Base-by-base conservation (phyloP, 2,797 vertebrate species). In the Hipposideros larvatus region DNA sequence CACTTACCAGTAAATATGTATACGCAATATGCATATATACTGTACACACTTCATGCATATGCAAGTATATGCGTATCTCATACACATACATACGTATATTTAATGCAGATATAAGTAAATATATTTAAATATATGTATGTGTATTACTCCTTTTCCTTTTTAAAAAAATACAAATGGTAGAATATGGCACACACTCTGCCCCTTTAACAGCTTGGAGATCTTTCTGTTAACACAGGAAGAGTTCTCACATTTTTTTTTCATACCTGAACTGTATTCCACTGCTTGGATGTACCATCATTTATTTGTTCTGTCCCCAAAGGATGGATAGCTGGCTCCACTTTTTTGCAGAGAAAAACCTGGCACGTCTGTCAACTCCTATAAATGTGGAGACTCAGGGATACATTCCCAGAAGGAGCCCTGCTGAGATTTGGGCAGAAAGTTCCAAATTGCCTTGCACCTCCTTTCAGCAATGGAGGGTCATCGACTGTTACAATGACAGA, bases 401-500 rank as follows among this genome's bases (percentile, higher is more conserved):
- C 34, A 13, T 11, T 18, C 16, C 71, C 41, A 14, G 75, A 63
- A 37, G 26, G 26, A 14, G 46, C 7, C 57, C 53, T 14, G 3
- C 68, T n/a, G 43, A 43, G 18, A 21, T 59, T 19, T 31, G 65
- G 84, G 41, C 70, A 79, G 71, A 43, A 66, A 66, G 41, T 43
- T n/a, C 65, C 74, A 48, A 41, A 21, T 6, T 51, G n/a, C 77
- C 48, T 75, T 10, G 4, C n/a, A n/a, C 3, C 19, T 24, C 11
- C 26, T 28, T 83, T 43, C 18, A 34, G n/a, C 8, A 11, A 51
- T 9, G 22, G 70, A 31, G 37, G 51, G 15, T 28, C 51, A 21
- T 4, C 4, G 7, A 8, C 24, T 5, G 24, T 43, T 18, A 11
- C 11, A 1, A 0, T 10, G 59, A 65, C 21, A 46, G 68, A 11